Evolutionary conservation across 1,140 invertebrate genomes (phyloP), one percentile per base, ranked within the genome.

Genomic region (Aphelenchoides avenae): DNA sequence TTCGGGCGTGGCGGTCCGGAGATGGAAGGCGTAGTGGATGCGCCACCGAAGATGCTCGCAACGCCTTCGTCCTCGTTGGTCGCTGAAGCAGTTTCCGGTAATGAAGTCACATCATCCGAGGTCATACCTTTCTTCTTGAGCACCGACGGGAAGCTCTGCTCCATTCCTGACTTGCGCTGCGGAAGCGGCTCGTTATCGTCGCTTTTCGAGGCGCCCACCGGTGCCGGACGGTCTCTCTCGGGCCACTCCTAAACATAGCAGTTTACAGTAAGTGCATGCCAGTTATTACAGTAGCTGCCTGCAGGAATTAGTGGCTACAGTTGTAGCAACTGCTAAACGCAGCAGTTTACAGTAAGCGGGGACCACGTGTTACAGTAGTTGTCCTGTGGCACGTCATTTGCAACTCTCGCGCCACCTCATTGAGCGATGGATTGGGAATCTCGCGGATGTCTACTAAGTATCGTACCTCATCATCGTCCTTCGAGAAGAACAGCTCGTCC

Each of bases 141-240:
- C 27, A 71, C 9, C 2, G 73, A 76, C 5, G 73, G 69, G 33
- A 69, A 71, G 31, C 68, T 55, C n/a, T 68, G 68, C 30, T 71
- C 69, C 5, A 63, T 40, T 22, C 73, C 69, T n/a, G 59, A 37
- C 44, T 64, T 70, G 29, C 63, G 59, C 20, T 62, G 37, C 3
- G 53, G 53, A n/a, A 56, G 43, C 22, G 58, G 58, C 33, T 56
- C 53, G 33, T 13, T 9, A 22, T 57, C 57, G 60, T 3, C 33
- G 7, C 27, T 31, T n/a, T 29, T 18, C 13, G 5, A 15, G 6
- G 20, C 5, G 22, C n/a, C n/a, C n/a, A n/a, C n/a, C n/a, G n/a
- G n/a, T n/a, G n/a, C n/a, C n/a, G n/a, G n/a, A n/a, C n/a, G n/a
- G n/a, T n/a, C n/a, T n/a, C n/a, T n/a, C n/a, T n/a, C n/a, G n/a